phyloP scores from a whole-genome alignment of 1,140 invertebrate genomes.

The Drosophila pseudoananassae region DNA sequence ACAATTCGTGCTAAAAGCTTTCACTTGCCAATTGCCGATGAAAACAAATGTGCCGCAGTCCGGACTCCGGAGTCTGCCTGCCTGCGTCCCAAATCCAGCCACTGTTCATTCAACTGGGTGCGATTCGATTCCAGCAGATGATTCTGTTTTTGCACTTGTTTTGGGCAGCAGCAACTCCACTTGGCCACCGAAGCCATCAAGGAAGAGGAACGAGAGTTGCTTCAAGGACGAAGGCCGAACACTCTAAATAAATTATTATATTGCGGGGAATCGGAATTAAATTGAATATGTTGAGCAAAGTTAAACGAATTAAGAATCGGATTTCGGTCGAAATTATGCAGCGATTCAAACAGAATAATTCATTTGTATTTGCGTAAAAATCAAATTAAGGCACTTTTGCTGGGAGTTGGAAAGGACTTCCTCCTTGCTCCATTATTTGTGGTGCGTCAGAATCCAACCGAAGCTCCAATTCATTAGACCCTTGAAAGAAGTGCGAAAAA shows the following conservation, averaged over 20 bases:
- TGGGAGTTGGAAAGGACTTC: background rate
- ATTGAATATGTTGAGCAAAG: background rate
- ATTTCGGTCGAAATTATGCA: background rate
- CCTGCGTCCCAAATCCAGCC: conserved; percentile 4
- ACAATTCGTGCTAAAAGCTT: conserved; percentile 77
- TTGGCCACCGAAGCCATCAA: conserved; percentile 15
- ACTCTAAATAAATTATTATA: conserved; percentile 15
- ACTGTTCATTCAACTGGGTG: conserved; percentile 31
- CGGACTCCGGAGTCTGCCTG: conserved; percentile 8
- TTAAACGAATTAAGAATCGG: background rate
- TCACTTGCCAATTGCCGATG: conserved; percentile 75
- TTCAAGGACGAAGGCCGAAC: conserved; percentile 1
- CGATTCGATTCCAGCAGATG: conserved; percentile 32
- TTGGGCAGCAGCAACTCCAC: conserved; percentile 18
- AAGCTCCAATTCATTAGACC: conserved; percentile 3
- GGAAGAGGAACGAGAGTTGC: background rate
- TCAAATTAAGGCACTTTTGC: background rate
- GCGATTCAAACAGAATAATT: background rate
- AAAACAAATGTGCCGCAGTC: conserved; percentile 75
- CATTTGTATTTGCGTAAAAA: conserved; percentile 1
- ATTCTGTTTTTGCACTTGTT: conserved; percentile 47
- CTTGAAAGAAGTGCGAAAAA: conserved; percentile 16
- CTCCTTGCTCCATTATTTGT: background rate
- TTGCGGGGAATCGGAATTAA: background rate
- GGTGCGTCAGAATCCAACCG: background rate